These are phyloP conservation scores for Palythoa grandis DNA, from an alignment of 92 coral and sea anemone genomes.

Conservation along the genomic window DNA sequence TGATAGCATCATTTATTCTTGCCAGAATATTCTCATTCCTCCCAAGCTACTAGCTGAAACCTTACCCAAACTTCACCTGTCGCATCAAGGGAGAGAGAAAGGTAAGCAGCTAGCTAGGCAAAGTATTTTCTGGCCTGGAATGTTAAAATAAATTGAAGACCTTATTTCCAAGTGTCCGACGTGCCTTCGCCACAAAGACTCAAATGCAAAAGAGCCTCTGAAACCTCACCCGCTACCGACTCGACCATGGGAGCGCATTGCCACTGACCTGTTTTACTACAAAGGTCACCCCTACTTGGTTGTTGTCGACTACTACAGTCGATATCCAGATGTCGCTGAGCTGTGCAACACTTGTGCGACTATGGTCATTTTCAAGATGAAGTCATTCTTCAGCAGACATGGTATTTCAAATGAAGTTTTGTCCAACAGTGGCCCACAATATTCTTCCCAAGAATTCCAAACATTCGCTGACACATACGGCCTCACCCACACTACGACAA, in stretches of 20 bases:
- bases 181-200: constrained; percentile 52
- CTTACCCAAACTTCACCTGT: constrained; percentile 52
- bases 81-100: constrained; percentile 68
- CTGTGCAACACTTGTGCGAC: constrained; percentile 25
- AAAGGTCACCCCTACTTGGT: constrained; percentile 25
- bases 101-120: constrained; percentile 57
- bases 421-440: constrained; percentile 51
- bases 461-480: constrained; percentile 38
- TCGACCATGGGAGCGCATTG: constrained; percentile 53
- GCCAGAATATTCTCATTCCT: neutral
- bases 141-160: constrained; percentile 54
- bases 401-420: constrained; percentile 32
- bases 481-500: constrained; percentile 36
- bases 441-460: constrained; percentile 36
- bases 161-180: constrained; percentile 46
- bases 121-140: constrained; percentile 67
- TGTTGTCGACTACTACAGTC: constrained; percentile 44
- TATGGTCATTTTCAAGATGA: constrained; percentile 35
- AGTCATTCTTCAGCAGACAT: constrained; percentile 37
- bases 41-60: constrained; percentile 56
- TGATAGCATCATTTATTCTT: constrained; percentile 23
- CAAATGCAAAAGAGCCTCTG: neutral
- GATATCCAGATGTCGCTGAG: constrained; percentile 19
- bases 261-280: constrained; percentile 47
- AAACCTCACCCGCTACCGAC: constrained; percentile 12